Conservation (phyloP, 1,140 invertebrate species). For the Leptinotarsa defecta region DNA sequence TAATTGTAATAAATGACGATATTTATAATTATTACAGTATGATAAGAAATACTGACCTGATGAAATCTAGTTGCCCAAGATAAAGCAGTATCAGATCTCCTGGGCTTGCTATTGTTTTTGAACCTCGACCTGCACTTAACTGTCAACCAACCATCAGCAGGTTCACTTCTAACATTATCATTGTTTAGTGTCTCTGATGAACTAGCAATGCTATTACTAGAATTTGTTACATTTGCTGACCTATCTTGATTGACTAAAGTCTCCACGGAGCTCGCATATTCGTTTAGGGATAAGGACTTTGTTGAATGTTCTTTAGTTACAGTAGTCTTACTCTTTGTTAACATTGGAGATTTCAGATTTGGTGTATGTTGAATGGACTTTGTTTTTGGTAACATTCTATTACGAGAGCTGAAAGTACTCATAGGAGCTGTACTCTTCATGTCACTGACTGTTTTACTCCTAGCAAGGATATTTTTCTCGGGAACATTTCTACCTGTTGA, state of each 20-base stretch:
- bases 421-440: slow-evolving; percentile 9
- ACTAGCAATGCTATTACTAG: slow-evolving; percentile 64
- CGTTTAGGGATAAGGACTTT: slow-evolving; percentile 44
- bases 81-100: slow-evolving; percentile 54
- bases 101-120: slow-evolving; percentile 52
- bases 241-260: slow-evolving; percentile 61
- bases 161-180: slow-evolving; percentile 58
- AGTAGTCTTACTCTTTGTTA: slow-evolving; percentile 45
- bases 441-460: slow-evolving; percentile 62
- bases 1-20: too few species aligned
- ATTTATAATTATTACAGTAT: too few species aligned
- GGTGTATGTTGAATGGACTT: slow-evolving; percentile 3
- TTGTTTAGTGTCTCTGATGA: slow-evolving; percentile 61
- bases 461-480: slow-evolving; percentile 45
- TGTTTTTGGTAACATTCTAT: slow-evolving; percentile 4
- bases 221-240: slow-evolving; percentile 57
- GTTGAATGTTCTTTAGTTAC: slow-evolving; percentile 41
- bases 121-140: slow-evolving; percentile 65
- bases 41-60: slow-evolving; percentile 57
- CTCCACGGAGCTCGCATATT: slow-evolving; percentile 59
- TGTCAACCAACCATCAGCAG: slow-evolving; percentile 69
- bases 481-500: not conserved
- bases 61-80: slow-evolving; percentile 70
- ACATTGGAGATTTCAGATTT: slow-evolving; percentile 11
- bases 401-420: not conserved